These are phyloP conservation scores for Anabacerthia variegaticeps DNA, from an alignment of 2,797 vertebrate species.

Conservation along the genomic window DNA sequence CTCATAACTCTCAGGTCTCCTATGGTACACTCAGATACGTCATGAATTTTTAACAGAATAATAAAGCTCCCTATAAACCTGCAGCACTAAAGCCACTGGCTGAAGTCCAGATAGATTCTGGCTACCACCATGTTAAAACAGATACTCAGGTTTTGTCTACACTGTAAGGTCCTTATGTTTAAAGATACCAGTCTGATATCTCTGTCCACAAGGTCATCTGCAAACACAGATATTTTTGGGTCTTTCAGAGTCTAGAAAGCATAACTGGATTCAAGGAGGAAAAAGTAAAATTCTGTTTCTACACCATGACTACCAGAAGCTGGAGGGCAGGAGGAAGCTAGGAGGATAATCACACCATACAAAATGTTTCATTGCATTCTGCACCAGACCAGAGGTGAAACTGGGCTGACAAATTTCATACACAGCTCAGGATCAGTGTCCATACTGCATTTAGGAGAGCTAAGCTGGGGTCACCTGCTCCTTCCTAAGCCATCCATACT, in stretches of 20 bases:
- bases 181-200: background rate
- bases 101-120: background rate
- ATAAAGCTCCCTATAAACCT: background rate
- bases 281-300: background rate
- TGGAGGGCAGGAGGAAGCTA: background rate
- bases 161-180: background rate
- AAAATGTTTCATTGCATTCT: background rate
- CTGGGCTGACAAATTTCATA: background rate
- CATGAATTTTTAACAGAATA: background rate
- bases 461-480: background rate
- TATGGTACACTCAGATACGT: background rate
- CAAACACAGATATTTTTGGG: background rate
- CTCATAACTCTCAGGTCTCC: background rate
- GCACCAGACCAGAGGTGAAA: background rate
- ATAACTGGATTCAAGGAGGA: background rate
- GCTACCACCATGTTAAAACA: background rate
- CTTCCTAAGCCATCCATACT: background rate
- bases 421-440: background rate
- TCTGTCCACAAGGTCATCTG: background rate
- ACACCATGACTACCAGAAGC: background rate
- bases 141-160: background rate
- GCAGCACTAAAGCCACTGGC: background rate
- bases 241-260: background rate
- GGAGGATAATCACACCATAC: background rate
- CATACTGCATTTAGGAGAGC: background rate